A percentile compares a stretch with the other conserved stretches of the same genome.
phyloP scores from a whole-genome alignment of 2,113 vertebrate species.

The Pandion haliaetus region DNA sequence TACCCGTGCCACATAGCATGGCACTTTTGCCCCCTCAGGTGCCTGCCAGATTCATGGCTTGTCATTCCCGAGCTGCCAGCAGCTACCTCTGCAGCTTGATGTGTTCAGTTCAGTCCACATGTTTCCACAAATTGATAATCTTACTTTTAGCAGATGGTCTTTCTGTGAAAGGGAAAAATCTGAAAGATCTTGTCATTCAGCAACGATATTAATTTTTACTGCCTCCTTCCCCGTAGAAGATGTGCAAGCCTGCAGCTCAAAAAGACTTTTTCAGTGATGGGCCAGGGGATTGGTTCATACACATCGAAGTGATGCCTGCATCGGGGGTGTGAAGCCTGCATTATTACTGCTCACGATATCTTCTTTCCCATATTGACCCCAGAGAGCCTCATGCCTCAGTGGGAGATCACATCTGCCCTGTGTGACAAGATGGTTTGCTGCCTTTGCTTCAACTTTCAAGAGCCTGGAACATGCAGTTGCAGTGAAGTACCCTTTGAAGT shows the following conservation, averaged over 20 bases:
- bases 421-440: neutral
- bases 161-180: neutral
- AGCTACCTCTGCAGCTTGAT: neutral
- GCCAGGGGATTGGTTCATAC: neutral
- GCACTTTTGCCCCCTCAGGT: neutral
- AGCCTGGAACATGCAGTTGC: neutral
- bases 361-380: neutral
- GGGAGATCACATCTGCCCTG: neutral
- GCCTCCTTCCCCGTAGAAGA: neutral
- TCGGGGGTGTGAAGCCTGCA: neutral
- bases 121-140: neutral
- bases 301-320: fast-evolving
- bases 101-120: neutral
- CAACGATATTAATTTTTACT: neutral
- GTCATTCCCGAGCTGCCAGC: fast-evolving
- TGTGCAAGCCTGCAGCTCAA: neutral
- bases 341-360: neutral
- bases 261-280: neutral
- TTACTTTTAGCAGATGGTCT: neutral
- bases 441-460: neutral
- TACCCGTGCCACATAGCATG: fast-evolving
- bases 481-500: neutral
- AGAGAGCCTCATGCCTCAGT: neutral
- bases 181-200: neutral
- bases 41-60: neutral